A percentile compares a stretch with the other conserved stretches of the same genome.
phyloP scores from a whole-genome alignment of 2,113 vertebrate species.

The Oreochromis spilurus region DNA sequence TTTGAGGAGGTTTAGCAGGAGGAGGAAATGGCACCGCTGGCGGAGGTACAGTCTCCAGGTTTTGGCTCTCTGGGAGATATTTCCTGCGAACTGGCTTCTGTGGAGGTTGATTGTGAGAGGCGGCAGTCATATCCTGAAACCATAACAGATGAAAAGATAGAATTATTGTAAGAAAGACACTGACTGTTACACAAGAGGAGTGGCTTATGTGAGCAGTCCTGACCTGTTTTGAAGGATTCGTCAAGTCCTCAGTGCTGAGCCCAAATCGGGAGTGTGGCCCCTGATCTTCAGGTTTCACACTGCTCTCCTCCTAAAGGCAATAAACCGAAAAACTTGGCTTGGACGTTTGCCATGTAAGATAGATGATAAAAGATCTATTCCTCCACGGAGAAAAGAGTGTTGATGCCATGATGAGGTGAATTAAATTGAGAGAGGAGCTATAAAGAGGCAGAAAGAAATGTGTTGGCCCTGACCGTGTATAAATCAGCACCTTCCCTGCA shows the following conservation, averaged over 20 bases:
- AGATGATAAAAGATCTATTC: background rate
- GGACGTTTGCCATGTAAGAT: background rate
- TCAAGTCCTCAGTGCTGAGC: conserved; percentile 75
- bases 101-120: conserved; percentile 76
- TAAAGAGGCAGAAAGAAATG: conserved; percentile 23
- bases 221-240: conserved; percentile 78
- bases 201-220: background rate
- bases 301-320: conserved; percentile 77
- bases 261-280: conserved; percentile 63
- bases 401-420: background rate
- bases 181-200: background rate
- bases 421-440: background rate
- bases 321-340: background rate
- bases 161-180: background rate
- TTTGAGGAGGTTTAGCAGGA: conserved; percentile 78
- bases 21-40: conserved; percentile 59
- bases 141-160: background rate
- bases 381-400: background rate
- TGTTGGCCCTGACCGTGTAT: background rate
- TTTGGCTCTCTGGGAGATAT: conserved; percentile 79
- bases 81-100: conserved; percentile 89
- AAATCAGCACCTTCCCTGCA: conserved; percentile 21
- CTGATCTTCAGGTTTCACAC: conserved; percentile 68
- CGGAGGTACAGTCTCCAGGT: conserved; percentile 63
- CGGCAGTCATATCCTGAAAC: conserved; percentile 71